Conservation (phyloP, 2,113 vertebrate genomes). For the Eublepharis macularius region DNA sequence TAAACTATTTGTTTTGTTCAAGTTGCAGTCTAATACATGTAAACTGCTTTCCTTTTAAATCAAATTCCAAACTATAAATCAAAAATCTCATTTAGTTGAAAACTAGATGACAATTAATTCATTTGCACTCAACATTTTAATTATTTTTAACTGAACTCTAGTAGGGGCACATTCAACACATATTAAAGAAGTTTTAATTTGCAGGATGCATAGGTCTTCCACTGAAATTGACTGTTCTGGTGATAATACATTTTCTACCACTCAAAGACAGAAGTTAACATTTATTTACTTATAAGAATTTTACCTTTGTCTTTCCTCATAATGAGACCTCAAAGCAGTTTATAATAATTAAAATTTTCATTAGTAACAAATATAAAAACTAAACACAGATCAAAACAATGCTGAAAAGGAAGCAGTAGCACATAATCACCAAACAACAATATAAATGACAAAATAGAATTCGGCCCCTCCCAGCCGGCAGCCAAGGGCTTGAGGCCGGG, state of each 20-base stretch:
- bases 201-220: neutral
- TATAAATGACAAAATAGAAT: too few relatives aligned
- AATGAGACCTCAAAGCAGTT: too few relatives aligned
- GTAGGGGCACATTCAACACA: neutral
- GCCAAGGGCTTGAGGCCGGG: too few relatives aligned
- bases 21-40: conserved; percentile 46
- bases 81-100: conserved; percentile 34
- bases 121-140: conserved; percentile 29
- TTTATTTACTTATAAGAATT: conserved; percentile 8
- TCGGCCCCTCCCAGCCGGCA: too few relatives aligned
- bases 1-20: conserved; percentile 49
- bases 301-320: too few relatives aligned
- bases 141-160: conserved; percentile 42
- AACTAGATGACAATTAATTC: conserved; percentile 34
- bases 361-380: too few relatives aligned
- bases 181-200: neutral
- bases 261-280: neutral
- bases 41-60: conserved; percentile 49
- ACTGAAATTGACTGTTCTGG: neutral
- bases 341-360: too few relatives aligned
- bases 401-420: too few relatives aligned
- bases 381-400: too few relatives aligned
- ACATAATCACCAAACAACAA: too few relatives aligned
- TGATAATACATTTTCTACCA: neutral
- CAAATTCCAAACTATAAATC: conserved; percentile 52